Percentiles rank a stretch among this genome's conserved stretches.
These are phyloP conservation scores for Nomada fucata DNA, from an alignment of 2,888 invertebrate species.

Conservation along the genomic window DNA sequence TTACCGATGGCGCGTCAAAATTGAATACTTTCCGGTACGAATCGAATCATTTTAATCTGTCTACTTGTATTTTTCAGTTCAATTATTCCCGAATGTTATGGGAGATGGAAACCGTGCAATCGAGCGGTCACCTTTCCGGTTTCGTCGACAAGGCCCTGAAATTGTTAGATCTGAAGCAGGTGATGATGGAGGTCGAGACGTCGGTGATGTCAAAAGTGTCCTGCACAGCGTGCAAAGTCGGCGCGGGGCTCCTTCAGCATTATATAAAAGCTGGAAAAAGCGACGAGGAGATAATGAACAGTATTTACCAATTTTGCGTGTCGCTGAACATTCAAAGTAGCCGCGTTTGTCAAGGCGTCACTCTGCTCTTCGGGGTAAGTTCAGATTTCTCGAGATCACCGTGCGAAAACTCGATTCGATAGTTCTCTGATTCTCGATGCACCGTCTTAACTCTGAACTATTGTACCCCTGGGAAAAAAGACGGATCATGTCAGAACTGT, in stretches of 20 bases:
- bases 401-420: too few relatives aligned
- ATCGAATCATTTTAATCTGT: too few relatives aligned
- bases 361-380: slow-evolving; percentile 92
- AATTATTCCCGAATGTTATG: slow-evolving; percentile 87
- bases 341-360: slow-evolving; percentile 95
- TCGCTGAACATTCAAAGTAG: slow-evolving; percentile 94
- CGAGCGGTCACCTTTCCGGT: slow-evolving; percentile 89
- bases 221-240: slow-evolving; percentile 95
- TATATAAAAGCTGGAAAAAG: slow-evolving; percentile 94
- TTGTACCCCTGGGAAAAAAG: too few relatives aligned
- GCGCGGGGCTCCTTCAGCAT: slow-evolving; percentile 93
- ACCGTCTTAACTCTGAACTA: too few relatives aligned
- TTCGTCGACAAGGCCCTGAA: slow-evolving; percentile 94
- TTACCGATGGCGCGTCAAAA: background rate
- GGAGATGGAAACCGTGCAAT: slow-evolving; percentile 88
- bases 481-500: too few relatives aligned
- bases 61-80: slow-evolving; percentile 66
- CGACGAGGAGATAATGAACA: slow-evolving; percentile 93
- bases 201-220: slow-evolving; percentile 96
- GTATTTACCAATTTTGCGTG: slow-evolving; percentile 94
- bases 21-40: background rate
- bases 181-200: slow-evolving; percentile 94
- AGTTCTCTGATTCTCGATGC: too few relatives aligned
- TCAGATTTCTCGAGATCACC: background rate
- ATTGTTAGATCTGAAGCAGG: slow-evolving; percentile 93